Evolutionary conservation across 2,888 invertebrate genomes (phyloP), one percentile per base, ranked within the genome.

Genomic region (Carterocephalus palaemon): DNA sequence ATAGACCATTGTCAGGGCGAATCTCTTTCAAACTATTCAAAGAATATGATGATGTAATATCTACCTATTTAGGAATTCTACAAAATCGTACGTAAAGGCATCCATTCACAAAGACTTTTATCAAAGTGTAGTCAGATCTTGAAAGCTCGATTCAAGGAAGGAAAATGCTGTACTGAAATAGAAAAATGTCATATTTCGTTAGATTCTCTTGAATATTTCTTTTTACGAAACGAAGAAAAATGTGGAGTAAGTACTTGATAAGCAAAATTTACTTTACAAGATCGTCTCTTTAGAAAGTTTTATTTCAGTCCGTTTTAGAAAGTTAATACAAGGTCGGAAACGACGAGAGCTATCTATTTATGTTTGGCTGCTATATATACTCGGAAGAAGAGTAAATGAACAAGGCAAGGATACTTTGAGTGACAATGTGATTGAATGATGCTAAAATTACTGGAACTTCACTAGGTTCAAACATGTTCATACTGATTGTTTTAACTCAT

Each of bases 171-270:
- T 23, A 29, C 36, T 37, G 43, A 43, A 34, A 40, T 36, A 36
- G 23, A 36, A 43, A 43, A 43, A 43, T 31, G 36, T 31, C 29
- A 43, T 43, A 37, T 43, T 43, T 37, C 28, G 43, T 36, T 43
- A 32, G 22, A 20, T 10, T 42, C 36, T 12, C 38, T 31, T 29
- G 31, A 23, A 16, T 28, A 22, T 36, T 28, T 28, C 28, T 22
- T 15, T 28, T 2, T 5, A 5, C 12, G 43, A 43, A 29, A 10
- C 23, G 34, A 43, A 36, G 22, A 36, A 36, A 43, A 36, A 43
- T 36, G 28, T 34, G 13, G 4, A 16, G 16, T 28, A n/a, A 23
- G 36, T 37, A 31, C 34, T 43, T 36, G 43, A 43, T 43, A 36
- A 43, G 19, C 28, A 22, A 17, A 28, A 34, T 42, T 42, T 34